A percentile compares a stretch with the other conserved stretches of the same genome.
phyloP scores from a whole-genome alignment of 2,113 vertebrate genomes.

The Callospermophilus lateralis region DNA sequence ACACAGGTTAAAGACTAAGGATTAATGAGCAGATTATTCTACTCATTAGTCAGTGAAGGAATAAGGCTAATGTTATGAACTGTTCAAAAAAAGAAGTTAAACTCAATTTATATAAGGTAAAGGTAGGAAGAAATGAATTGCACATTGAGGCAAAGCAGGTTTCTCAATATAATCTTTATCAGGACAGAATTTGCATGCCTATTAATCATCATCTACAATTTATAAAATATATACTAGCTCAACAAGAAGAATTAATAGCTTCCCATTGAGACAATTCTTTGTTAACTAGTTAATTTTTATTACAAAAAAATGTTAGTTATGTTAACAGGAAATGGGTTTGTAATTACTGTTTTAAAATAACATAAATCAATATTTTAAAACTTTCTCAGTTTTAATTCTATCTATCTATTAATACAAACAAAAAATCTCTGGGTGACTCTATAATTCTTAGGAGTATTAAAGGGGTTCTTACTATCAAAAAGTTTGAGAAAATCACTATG shows the following conservation, averaged over 20 bases:
- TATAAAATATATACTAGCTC: background rate
- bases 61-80: background rate
- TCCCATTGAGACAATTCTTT: slow-evolving; percentile 45
- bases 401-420: background rate
- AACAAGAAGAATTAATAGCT: slow-evolving; percentile 26
- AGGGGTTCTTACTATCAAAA: background rate
- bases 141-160: slow-evolving; percentile 15
- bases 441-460: background rate
- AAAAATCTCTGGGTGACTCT: background rate
- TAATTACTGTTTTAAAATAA: background rate
- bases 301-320: background rate
- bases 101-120: background rate
- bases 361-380: slow-evolving; percentile 1
- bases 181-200: slow-evolving; percentile 1
- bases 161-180: background rate
- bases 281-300: slow-evolving; percentile 7
- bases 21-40: background rate
- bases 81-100: slow-evolving; percentile 46
- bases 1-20: background rate
- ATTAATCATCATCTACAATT: background rate
- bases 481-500: background rate
- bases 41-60: background rate
- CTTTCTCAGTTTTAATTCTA: background rate
- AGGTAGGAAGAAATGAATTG: background rate
- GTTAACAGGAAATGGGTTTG: background rate